Percentiles rank a stretch among this genome's conserved stretches.
These are phyloP conservation scores for Vanessa cardui DNA, from an alignment of 2,888 invertebrate genomes.

Conservation along the genomic window DNA sequence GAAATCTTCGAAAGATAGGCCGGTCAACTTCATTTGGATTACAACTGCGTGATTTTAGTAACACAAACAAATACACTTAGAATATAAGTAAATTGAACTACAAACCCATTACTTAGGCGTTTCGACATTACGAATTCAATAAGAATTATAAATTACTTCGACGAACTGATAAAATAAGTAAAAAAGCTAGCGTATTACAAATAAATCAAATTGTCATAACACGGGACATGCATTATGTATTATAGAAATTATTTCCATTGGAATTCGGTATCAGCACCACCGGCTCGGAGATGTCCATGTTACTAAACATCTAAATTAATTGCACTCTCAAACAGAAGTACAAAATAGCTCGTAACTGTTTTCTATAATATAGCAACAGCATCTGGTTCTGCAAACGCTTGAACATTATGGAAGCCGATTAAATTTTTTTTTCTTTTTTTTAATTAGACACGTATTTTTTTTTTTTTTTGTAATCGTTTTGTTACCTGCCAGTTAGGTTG, in stretches of 20 bases:
- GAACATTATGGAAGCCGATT: conserved; percentile 25
- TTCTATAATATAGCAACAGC: conserved; percentile 34
- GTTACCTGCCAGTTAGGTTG: too few relatives aligned
- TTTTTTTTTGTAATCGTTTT: too few relatives aligned
- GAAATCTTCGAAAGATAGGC: too few relatives aligned
- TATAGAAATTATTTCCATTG: conserved; percentile 30
- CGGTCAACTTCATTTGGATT: too few relatives aligned
- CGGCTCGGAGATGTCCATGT: conserved; percentile 33
- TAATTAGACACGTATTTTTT: background rate
- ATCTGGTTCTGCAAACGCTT: conserved; percentile 6
- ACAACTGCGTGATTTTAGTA: too few relatives aligned
- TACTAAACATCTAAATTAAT: conserved; percentile 42
- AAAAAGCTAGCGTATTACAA: background rate
- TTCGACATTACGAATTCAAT: background rate
- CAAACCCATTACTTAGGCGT: too few relatives aligned
- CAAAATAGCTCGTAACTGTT: conserved; percentile 38
- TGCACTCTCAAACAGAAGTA: conserved; percentile 28
- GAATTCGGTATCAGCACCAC: conserved; percentile 20
- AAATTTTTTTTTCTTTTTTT: background rate
- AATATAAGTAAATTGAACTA: too few relatives aligned
- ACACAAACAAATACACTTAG: too few relatives aligned
- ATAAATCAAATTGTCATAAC: conserved; percentile 21
- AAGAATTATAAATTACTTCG: background rate
- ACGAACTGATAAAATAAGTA: background rate
- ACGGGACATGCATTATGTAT: conserved; percentile 19